Evolutionary conservation across 1,140 invertebrate species (phyloP), one percentile per base, ranked within the genome.

Genomic region (Dreissena rostriformis): DNA sequence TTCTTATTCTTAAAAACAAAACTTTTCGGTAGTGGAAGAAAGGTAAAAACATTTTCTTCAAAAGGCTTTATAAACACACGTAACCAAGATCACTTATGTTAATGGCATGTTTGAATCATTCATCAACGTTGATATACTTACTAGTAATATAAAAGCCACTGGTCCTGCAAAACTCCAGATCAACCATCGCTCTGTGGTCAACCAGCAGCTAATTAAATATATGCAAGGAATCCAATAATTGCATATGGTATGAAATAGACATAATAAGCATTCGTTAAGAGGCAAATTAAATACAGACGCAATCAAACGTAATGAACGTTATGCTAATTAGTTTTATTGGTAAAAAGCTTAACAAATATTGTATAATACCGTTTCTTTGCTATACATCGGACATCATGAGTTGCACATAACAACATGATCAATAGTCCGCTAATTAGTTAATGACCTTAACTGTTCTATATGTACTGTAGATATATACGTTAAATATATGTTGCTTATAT

Each of bases 161-260:
- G 98, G 97, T 85, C 96, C 97, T 28, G 98, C 96, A 94, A 99
- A 99, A 93, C 96, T 97, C 94, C 98, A 97, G 89, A 98, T 96
- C 91, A 98, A 98, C 92, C 97, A 96, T 90, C 97, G 96, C 88
- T 97, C 96, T 14, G 97, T 96, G 78, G 96, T 95, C 17, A 99
- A 95, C 97, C 97, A 99, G 93, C 97, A 98, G 39, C 39, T 39
- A 39, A 39, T 5, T 39, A 39, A 39, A 39, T 39, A 39, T 8
- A 39, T 39, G 39, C 4, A 39, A 5, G 2, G 39, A 5, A 39
- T 39, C 39, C 4, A 39, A 8, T 8, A 39, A 39, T 39, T 39
- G 8, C 39, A 39, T 39, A 8, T 39, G 39, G 39, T 8, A 39
- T 39, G 39, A 39, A 39, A 39, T 39, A 5, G 39, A 5, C 39